A percentile compares a stretch with the other conserved stretches of the same genome.
Evolutionary conservation across 2,797 vertebrate species (phyloP).

Genomic region (Onychomys arenicola): DNA sequence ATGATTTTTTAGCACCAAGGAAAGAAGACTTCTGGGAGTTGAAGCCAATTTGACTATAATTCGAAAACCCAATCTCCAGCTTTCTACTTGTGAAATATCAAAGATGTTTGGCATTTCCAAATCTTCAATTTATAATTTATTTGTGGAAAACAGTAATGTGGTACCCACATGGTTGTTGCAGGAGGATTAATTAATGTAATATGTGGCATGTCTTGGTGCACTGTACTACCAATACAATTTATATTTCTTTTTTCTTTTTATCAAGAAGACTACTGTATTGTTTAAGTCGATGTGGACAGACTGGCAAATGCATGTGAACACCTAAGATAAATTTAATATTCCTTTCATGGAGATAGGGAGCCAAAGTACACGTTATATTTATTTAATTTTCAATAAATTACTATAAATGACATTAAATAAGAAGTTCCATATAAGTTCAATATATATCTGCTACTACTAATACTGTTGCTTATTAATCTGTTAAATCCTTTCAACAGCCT

Average conservation of each 20-base stretch:
- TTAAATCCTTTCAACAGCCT: neutral
- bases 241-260: slow-evolving; percentile 1
- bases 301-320: neutral
- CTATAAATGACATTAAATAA: slow-evolving; percentile 30
- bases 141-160: neutral
- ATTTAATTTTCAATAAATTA: slow-evolving; percentile 73
- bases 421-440: neutral
- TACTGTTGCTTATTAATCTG: slow-evolving; percentile 47
- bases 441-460: neutral
- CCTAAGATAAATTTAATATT: slow-evolving; percentile 45
- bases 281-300: neutral
- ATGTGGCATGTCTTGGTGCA: neutral
- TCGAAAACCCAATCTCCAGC: neutral
- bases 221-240: slow-evolving; percentile 3
- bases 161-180: neutral
- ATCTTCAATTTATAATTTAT: slow-evolving; percentile 46
- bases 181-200: slow-evolving; percentile 38
- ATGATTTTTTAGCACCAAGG: slow-evolving; percentile 32
- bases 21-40: slow-evolving; percentile 25
- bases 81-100: neutral
- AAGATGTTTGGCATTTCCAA: slow-evolving; percentile 56
- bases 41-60: slow-evolving; percentile 12
- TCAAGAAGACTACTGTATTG: slow-evolving; percentile 19
- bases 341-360: slow-evolving; percentile 41
- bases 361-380: slow-evolving; percentile 40